These are phyloP conservation scores for Galemys pyrenaicus DNA, from an alignment of 2,113 vertebrate genomes.

Conservation along the genomic window DNA sequence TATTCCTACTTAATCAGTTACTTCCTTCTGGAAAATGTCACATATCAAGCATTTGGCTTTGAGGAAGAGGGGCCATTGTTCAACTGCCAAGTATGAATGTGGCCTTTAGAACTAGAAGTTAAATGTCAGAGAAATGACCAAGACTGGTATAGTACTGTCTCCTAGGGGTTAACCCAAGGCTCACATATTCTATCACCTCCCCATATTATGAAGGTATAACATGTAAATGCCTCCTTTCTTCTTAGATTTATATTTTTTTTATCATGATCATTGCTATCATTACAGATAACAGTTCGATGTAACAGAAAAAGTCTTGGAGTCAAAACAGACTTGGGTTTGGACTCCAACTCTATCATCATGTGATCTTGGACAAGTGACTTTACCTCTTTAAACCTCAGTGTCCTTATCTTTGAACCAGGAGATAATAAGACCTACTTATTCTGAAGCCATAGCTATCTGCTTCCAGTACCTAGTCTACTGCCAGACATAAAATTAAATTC, in stretches of 20 bases:
- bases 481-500: neutral
- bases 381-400: neutral
- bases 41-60: neutral
- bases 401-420: neutral
- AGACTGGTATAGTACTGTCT: neutral
- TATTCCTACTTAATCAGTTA: neutral
- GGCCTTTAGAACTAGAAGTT: neutral
- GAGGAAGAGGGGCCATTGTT: neutral
- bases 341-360: neutral
- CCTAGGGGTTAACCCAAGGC: neutral
- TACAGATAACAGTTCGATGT: neutral
- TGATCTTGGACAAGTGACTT: neutral
- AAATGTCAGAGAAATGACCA: neutral
- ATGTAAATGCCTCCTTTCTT: neutral
- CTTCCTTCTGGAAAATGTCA: neutral
- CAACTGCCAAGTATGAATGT: neutral
- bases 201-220: neutral
- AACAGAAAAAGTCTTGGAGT: neutral
- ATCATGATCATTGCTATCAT: neutral
- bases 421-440: neutral
- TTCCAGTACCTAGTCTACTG: neutral
- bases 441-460: neutral
- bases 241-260: neutral
- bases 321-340: neutral
- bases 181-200: neutral